Conservation (phyloP, 2,888 invertebrate genomes). For the Hofmannophila pseudospretella region DNA sequence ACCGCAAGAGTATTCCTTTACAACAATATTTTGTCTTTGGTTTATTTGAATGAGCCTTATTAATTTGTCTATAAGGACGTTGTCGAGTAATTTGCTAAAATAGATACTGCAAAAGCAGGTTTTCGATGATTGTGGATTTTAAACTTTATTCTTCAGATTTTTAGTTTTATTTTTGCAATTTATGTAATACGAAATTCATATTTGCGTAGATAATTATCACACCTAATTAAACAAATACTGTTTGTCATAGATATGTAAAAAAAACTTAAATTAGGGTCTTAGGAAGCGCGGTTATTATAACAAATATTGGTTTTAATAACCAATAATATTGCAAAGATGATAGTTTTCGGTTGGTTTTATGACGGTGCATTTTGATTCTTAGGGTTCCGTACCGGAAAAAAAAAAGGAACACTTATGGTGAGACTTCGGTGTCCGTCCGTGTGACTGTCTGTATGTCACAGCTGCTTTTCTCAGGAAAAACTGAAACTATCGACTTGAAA, state of each 20-base stretch:
- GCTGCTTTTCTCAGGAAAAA: too few relatives aligned
- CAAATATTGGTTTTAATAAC: constrained; percentile 47
- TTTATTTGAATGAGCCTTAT: background rate
- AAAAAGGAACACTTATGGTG: too few relatives aligned
- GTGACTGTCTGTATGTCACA: too few relatives aligned
- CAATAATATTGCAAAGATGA: constrained; percentile 27
- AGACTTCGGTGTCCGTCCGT: too few relatives aligned
- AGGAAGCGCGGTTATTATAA: constrained; percentile 28
- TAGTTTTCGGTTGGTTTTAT: constrained; percentile 20
- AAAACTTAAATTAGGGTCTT: constrained; percentile 33
- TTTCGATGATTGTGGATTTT: background rate
- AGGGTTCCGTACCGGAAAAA: too few relatives aligned
- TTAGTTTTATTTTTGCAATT: background rate
- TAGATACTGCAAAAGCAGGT: constrained; percentile 4
- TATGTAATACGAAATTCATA: background rate
- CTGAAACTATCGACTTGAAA: too few relatives aligned
- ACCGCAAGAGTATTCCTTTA: constrained; percentile 38
- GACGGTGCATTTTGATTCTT: constrained; percentile 18
- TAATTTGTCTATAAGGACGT: background rate
- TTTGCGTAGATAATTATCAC: constrained; percentile 22
- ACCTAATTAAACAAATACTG: constrained; percentile 44
- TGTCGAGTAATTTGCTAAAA: background rate
- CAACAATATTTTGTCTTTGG: constrained; percentile 8
- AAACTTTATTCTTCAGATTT: background rate
- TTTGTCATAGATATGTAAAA: constrained; percentile 36